Percentiles rank a stretch among this genome's conserved stretches.
Evolutionary conservation across 2,797 vertebrate genomes (phyloP).

Genomic region (Mastacembelus armatus): DNA sequence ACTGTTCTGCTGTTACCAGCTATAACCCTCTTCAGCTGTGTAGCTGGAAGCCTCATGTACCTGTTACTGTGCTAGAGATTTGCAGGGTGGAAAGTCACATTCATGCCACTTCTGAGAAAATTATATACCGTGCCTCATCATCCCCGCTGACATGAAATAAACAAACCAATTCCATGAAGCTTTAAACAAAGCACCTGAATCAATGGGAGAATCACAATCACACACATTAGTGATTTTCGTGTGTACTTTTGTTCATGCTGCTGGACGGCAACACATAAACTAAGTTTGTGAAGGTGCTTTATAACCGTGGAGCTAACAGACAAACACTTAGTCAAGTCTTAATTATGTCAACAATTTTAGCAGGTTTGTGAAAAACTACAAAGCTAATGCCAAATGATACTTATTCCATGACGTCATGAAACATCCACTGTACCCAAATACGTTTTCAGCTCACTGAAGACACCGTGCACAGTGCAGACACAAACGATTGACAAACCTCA

Average conservation of each 20-base stretch:
- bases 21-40: slow-evolving; percentile 15
- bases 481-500: too few species aligned
- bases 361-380: too few species aligned
- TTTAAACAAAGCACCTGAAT: neutral
- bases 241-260: neutral
- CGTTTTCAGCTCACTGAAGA: too few species aligned
- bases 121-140: neutral
- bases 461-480: too few species aligned
- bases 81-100: neutral
- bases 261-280: neutral
- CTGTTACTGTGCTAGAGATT: neutral
- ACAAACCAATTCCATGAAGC: neutral
- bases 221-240: neutral
- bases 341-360: too few species aligned
- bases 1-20: slow-evolving; percentile 2
- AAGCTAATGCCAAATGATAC: too few species aligned
- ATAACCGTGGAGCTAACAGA: neutral
- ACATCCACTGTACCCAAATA: too few species aligned
- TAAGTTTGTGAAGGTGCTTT: neutral
- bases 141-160: neutral
- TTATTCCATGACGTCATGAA: too few species aligned
- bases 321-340: too few species aligned
- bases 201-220: neutral
- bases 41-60: neutral
- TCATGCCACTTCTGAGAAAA: slow-evolving; percentile 10